Percentiles rank a stretch among this genome's conserved stretches.
Evolutionary conservation across 2,888 invertebrate genomes (phyloP).

Genomic region (Nowickia ferox): DNA sequence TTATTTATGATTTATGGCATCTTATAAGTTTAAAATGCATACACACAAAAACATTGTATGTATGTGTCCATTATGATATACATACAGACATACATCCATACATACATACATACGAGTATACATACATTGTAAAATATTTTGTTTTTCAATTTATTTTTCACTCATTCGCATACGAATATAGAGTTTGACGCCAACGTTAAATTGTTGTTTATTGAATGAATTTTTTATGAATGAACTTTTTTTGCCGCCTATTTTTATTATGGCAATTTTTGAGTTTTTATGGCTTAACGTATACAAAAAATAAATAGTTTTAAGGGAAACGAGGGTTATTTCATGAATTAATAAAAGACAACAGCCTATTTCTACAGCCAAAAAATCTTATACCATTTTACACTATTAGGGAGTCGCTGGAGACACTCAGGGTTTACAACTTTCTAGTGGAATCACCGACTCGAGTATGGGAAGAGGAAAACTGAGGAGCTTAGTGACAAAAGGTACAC

Average conservation of each 20-base stretch:
- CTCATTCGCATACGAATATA: constrained; percentile 27
- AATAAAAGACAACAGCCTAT: background rate
- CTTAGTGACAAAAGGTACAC: no score
- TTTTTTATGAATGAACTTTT: constrained; percentile 69
- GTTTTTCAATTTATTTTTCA: constrained; percentile 64
- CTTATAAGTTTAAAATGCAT: constrained; percentile 39
- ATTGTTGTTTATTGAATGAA: constrained; percentile 65
- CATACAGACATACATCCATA: constrained; percentile 2
- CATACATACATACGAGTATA: background rate
- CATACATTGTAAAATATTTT: background rate
- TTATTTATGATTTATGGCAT: constrained; percentile 54
- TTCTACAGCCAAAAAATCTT: no score
- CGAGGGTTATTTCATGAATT: constrained; percentile 19
- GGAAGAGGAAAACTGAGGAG: no score
- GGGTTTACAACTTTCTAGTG: no score
- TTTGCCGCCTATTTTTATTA: constrained; percentile 11
- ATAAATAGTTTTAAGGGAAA: background rate
- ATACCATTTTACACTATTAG: no score
- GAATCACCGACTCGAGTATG: no score
- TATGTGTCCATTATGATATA: background rate
- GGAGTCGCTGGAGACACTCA: no score
- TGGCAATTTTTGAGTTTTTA: constrained; percentile 37
- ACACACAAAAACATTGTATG: background rate
- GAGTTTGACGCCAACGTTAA: constrained; percentile 67
- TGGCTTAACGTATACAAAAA: constrained; percentile 1